A percentile compares a stretch with the other conserved stretches of the same genome.
Evolutionary conservation across 2,113 vertebrate species (phyloP).

Genomic region (Dryoscopus gambensis): DNA sequence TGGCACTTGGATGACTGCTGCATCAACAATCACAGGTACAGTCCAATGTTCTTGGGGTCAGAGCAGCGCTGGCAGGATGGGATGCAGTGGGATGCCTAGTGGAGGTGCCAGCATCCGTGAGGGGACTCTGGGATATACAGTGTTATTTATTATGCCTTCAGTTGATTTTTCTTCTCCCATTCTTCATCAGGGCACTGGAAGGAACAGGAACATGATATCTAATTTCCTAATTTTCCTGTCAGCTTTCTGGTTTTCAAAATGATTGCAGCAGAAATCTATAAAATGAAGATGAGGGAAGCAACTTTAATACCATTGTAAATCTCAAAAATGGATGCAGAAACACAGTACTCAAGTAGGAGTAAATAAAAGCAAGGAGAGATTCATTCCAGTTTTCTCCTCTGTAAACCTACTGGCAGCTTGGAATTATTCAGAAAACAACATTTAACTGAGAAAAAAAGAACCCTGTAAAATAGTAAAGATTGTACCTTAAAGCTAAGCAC

Average conservation of each 20-base stretch:
- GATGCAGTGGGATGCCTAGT: background rate
- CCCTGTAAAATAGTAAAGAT: slow-evolving; percentile 51
- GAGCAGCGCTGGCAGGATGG: rapidly evolving
- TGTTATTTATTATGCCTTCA: background rate
- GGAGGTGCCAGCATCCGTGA: background rate
- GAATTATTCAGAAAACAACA: slow-evolving; percentile 58
- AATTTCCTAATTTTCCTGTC: slow-evolving; percentile 61
- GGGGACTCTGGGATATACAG: rapidly evolving
- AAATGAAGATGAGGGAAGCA: slow-evolving; percentile 53
- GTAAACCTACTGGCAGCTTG: slow-evolving; percentile 37
- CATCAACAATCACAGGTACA: background rate
- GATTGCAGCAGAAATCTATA: slow-evolving; percentile 49
- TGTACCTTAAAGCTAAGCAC: slow-evolving; percentile 26
- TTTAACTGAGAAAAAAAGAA: slow-evolving; percentile 42
- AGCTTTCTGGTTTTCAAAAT: slow-evolving; percentile 53
- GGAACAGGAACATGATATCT: slow-evolving; percentile 20
- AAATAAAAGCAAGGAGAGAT: slow-evolving; percentile 55
- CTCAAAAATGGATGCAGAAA: slow-evolving; percentile 59
- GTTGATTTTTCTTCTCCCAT: background rate
- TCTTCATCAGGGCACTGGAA: background rate
- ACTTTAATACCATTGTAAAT: slow-evolving; percentile 60
- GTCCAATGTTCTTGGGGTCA: rapidly evolving
- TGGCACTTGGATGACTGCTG: background rate
- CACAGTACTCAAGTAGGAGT: slow-evolving; percentile 49
- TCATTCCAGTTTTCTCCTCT: slow-evolving; percentile 39